These are phyloP conservation scores for Ditylenchus dipsaci DNA, from an alignment of 1,140 invertebrate genomes.

Conservation along the genomic window DNA sequence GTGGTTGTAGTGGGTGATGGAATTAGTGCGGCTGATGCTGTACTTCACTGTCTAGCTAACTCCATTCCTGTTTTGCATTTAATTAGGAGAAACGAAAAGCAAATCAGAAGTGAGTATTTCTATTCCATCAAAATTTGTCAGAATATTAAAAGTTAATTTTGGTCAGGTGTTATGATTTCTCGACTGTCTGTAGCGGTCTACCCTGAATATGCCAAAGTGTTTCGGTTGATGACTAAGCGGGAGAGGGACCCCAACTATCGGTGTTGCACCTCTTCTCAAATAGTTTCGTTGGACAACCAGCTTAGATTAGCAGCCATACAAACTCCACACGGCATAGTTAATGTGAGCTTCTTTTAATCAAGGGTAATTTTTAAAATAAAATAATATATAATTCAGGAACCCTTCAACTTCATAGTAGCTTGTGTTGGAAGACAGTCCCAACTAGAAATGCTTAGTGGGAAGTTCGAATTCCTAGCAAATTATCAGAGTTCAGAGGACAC, in stretches of 20 bases:
- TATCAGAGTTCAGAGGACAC: slow-evolving; percentile 29
- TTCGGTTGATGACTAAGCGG: slow-evolving; percentile 45
- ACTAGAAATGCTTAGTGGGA: slow-evolving; percentile 23
- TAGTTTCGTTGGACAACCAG: slow-evolving; percentile 21
- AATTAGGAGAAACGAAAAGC: slow-evolving; percentile 43
- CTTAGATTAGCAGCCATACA: not conserved
- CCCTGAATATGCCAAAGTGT: slow-evolving; percentile 50
- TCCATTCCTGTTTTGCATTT: slow-evolving; percentile 50
- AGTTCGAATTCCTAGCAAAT: slow-evolving; percentile 23
- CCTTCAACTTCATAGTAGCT: slow-evolving; percentile 29
- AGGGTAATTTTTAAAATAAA: not conserved
- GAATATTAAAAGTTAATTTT: not conserved
- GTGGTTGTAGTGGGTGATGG: slow-evolving; percentile 52
- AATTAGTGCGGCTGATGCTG: slow-evolving; percentile 52
- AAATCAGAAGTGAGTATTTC: slow-evolving; percentile 39
- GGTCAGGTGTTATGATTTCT: slow-evolving; percentile 46
- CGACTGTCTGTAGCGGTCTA: slow-evolving; percentile 50
- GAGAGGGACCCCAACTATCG: slow-evolving; percentile 31
- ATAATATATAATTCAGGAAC: slow-evolving; percentile 14
- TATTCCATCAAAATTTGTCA: too few relatives aligned
- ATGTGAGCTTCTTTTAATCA: slow-evolving; percentile 3
- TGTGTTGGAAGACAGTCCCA: slow-evolving; percentile 47
- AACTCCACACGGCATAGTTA: slow-evolving; percentile 18
- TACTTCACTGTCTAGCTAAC: slow-evolving; percentile 43
- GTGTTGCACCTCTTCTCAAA: slow-evolving; percentile 12